phyloP scores from a whole-genome alignment of 2,888 invertebrate genomes.

The Athalia circularis region DNA sequence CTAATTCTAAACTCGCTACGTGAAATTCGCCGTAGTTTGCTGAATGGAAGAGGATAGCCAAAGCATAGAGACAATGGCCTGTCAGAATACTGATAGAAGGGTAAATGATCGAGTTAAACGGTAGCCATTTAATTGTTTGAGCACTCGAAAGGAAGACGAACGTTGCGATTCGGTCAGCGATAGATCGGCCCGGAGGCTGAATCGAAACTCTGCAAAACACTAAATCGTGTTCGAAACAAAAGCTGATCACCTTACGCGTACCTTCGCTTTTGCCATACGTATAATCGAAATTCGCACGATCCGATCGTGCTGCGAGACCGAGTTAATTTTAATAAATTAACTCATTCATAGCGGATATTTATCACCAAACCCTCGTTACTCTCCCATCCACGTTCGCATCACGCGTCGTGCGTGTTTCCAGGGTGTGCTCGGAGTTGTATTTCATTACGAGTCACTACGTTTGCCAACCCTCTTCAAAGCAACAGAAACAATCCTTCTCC shows the following conservation, averaged over 20 bases:
- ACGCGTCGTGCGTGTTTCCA: constrained; percentile 14
- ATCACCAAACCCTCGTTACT: constrained; percentile 56
- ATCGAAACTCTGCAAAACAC: neutral
- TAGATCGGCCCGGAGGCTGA: neutral
- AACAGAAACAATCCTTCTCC: constrained; percentile 37
- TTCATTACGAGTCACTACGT: constrained; percentile 58
- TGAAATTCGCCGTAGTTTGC: constrained; percentile 72
- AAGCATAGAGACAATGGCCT: constrained; percentile 67
- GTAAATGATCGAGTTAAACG: constrained; percentile 66
- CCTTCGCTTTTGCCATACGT: neutral
- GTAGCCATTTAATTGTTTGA: constrained; percentile 47
- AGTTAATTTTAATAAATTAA: constrained; percentile 68
- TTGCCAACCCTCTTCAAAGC: constrained; percentile 41
- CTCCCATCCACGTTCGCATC: constrained; percentile 19
- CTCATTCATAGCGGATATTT: constrained; percentile 63
- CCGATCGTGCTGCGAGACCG: constrained; percentile 19
- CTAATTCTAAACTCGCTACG: constrained; percentile 72
- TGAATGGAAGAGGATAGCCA: constrained; percentile 67
- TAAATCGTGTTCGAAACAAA: neutral
- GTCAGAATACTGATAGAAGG: constrained; percentile 62
- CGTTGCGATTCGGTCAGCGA: neutral
- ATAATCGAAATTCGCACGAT: neutral
- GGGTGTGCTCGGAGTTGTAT: constrained; percentile 55
- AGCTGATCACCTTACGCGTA: neutral
- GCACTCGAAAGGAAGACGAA: constrained; percentile 16